Percentiles rank a stretch among this genome's conserved stretches.
Evolutionary conservation across 2,797 vertebrate species (phyloP).

Genomic region (Ceryle rudis): DNA sequence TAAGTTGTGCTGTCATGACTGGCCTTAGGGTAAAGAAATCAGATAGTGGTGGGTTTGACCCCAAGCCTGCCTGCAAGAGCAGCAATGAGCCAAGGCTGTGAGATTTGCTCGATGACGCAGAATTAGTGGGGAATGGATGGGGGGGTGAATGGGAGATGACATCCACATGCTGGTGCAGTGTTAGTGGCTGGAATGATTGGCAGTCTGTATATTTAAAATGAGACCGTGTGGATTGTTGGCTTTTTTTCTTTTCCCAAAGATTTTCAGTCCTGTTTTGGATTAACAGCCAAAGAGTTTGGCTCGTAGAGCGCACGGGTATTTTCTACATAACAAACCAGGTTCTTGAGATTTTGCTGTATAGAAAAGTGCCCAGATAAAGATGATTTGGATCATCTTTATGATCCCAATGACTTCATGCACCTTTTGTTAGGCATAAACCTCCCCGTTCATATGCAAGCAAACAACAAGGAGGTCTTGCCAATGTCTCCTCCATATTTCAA

Average conservation of each 20-base stretch:
- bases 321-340: not conserved
- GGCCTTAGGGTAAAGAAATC: not conserved
- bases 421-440: not conserved
- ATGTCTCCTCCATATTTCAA: not conserved
- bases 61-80: not conserved
- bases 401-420: not conserved
- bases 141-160: not conserved
- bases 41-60: not conserved
- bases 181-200: not conserved
- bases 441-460: not conserved
- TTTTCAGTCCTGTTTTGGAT: not conserved
- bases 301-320: not conserved
- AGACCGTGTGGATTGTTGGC: not conserved
- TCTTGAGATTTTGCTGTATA: not conserved
- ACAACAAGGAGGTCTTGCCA: not conserved
- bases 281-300: not conserved
- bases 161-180: not conserved
- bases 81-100: not conserved
- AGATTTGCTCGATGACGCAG: not conserved
- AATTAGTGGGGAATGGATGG: fast-evolving
- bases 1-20: not conserved
- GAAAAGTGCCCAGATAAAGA: not conserved
- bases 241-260: not conserved
- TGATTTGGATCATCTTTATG: not conserved
- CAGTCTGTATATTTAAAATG: not conserved